phyloP scores from a whole-genome alignment of 2,797 vertebrate species.

The Squalus acanthias region DNA sequence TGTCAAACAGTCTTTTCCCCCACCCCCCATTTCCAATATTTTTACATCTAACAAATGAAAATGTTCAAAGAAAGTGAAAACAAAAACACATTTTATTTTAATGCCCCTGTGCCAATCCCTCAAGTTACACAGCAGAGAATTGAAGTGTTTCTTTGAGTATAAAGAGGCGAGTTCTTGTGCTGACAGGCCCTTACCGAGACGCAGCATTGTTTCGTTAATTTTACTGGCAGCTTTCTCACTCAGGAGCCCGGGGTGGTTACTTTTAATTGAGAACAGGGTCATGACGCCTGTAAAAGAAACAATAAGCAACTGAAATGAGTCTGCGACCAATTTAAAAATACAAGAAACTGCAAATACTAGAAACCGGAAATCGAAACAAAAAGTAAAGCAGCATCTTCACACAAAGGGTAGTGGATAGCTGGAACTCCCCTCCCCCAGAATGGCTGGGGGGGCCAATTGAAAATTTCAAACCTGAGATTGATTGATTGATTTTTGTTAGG shows the following conservation, averaged over 20 bases:
- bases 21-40: neutral
- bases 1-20: neutral
- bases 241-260: conserved; percentile 88
- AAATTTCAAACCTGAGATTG: neutral
- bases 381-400: neutral
- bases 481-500: neutral
- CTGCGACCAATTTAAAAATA: neutral
- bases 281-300: conserved; percentile 73
- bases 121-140: neutral
- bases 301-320: neutral
- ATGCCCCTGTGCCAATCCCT: neutral
- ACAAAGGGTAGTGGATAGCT: neutral
- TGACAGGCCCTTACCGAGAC: conserved; percentile 68
- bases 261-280: conserved; percentile 96
- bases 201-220: conserved; percentile 97
- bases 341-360: neutral
- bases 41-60: neutral
- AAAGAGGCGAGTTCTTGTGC: neutral
- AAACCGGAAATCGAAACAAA: neutral
- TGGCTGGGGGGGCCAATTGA: neutral
- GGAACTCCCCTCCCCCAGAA: neutral
- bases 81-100: neutral
- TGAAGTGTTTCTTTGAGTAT: neutral
- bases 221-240: conserved; percentile 97
- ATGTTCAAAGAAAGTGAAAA: neutral